Evolutionary conservation across 2,888 invertebrate genomes (phyloP), one percentile per base, ranked within the genome.

Genomic region (Pharmacophagus antenor): DNA sequence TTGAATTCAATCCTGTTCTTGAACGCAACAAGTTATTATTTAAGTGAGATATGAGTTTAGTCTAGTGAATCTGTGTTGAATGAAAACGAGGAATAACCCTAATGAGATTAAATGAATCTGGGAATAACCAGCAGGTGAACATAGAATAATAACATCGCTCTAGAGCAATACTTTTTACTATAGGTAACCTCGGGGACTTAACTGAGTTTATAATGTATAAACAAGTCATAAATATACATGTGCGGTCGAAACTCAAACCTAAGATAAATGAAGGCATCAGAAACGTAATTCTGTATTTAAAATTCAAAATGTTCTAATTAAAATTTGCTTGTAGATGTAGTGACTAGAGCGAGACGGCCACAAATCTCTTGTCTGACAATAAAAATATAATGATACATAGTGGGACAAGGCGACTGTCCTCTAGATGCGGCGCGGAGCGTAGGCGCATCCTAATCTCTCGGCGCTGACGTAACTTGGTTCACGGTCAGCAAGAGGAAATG

Each of bases 401-500:
- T 57, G 60, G 56, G 61, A 68, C 67, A 65, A 73, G 77, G 73
- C 77, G 72, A 76, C 68, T 74, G 79, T 76, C 76, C 77, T 76
- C 76, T 75, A 72, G 66, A 70, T 74, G 61, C 61, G 56, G 37
- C 56, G 63, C 63, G 57, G 44, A 57, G 70, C 68, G 80, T 84
- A 80, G 80, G 80, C 79, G 79, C 85, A 81, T 85, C 83, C 82
- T 80, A 81, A 84, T 81, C 78, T 81, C 76, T 74, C 68, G 70
- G 73, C 72, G 76, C 74, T 87, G 87, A 89, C 88, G 88, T 88
- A 84, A 88, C 83, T 62, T 76, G 68, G 88, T 88, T 89, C 90
- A 89, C 84, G 90, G 90, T 84, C 90, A 85, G 67, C 80, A 70
- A 79, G 78, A 89, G 89, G 90, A 90, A 88, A 86, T 89, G 89